Evolutionary conservation across 1,140 invertebrate species (phyloP).

Genomic region (Lucilia cuprina): DNA sequence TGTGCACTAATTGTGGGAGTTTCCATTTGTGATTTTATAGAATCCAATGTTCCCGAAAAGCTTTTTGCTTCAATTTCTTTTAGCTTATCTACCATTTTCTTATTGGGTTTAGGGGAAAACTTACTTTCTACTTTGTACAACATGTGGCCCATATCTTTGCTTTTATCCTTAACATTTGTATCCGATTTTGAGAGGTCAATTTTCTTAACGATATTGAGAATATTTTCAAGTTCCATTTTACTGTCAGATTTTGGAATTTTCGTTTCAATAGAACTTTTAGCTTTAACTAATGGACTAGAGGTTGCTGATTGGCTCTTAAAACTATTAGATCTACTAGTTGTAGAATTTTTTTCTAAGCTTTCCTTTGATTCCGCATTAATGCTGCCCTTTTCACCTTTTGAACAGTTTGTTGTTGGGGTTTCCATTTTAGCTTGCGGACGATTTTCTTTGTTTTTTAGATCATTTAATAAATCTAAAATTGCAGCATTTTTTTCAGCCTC

Average conservation of each 20-base stretch:
- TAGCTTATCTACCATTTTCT: slow-evolving; percentile 47
- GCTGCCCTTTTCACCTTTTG: slow-evolving; percentile 43
- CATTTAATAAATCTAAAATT: neutral
- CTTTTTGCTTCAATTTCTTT: slow-evolving; percentile 57
- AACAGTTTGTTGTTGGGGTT: slow-evolving; percentile 43
- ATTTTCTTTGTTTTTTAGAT: slow-evolving; percentile 29
- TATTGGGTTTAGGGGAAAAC: slow-evolving; percentile 41
- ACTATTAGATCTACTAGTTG: slow-evolving; percentile 49
- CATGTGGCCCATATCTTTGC: slow-evolving; percentile 38
- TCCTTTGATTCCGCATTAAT: slow-evolving; percentile 40
- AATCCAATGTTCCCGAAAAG: slow-evolving; percentile 59
- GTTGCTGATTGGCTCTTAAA: slow-evolving; percentile 45
- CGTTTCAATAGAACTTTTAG: neutral
- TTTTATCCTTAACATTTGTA: neutral
- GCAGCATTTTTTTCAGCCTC: neutral
- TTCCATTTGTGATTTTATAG: slow-evolving; percentile 54
- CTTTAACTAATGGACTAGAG: slow-evolving; percentile 38
- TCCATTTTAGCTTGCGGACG: slow-evolving; percentile 37
- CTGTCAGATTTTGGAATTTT: slow-evolving; percentile 42
- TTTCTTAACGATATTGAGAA: slow-evolving; percentile 49
- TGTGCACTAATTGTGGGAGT: slow-evolving; percentile 55
- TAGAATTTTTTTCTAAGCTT: neutral
- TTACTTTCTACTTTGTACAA: slow-evolving; percentile 41
- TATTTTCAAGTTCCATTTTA: slow-evolving; percentile 52
- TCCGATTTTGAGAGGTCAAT: slow-evolving; percentile 38